Evolutionary conservation across 2,888 invertebrate species (phyloP).

Genomic region (Tryphoninae sp.): DNA sequence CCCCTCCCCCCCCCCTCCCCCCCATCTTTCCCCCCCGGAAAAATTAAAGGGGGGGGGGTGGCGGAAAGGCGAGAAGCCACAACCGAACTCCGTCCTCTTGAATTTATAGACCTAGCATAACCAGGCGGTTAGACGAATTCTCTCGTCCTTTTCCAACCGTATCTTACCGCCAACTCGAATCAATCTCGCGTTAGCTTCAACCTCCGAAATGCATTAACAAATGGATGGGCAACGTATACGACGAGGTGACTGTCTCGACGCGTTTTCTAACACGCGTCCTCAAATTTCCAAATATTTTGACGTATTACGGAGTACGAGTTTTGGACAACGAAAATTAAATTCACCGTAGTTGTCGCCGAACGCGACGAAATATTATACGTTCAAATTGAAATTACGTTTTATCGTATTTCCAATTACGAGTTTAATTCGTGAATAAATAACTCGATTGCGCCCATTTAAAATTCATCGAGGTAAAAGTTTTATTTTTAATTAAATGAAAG

Average conservation of each 20-base stretch:
- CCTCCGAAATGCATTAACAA: slow-evolving; percentile 64
- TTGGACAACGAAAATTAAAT: neutral
- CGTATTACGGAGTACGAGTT: neutral
- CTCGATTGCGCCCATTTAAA: neutral
- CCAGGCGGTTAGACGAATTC: slow-evolving; percentile 42
- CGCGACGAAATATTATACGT: too few species aligned
- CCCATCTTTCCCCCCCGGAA: too few species aligned
- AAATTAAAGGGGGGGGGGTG: too few species aligned
- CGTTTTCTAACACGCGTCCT: neutral
- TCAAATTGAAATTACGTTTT: too few species aligned
- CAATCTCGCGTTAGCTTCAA: slow-evolving; percentile 70
- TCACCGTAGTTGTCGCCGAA: too few species aligned
- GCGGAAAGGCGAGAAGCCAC: slow-evolving; percentile 28
- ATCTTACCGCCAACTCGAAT: slow-evolving; percentile 72
- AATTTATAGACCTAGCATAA: slow-evolving; percentile 24
- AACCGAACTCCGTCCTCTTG: slow-evolving; percentile 29
- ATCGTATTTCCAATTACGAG: too few species aligned
- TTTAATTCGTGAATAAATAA: too few species aligned
- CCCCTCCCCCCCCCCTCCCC: neutral
- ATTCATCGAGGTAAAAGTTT: neutral
- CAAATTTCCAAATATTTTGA: neutral
- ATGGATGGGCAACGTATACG: slow-evolving; percentile 26
- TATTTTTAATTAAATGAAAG: neutral
- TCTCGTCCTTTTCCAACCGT: slow-evolving; percentile 44
- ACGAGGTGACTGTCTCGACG: neutral